Base-by-base conservation (phyloP, 2,888 invertebrate genomes). In the Cantharis nigra region DNA sequence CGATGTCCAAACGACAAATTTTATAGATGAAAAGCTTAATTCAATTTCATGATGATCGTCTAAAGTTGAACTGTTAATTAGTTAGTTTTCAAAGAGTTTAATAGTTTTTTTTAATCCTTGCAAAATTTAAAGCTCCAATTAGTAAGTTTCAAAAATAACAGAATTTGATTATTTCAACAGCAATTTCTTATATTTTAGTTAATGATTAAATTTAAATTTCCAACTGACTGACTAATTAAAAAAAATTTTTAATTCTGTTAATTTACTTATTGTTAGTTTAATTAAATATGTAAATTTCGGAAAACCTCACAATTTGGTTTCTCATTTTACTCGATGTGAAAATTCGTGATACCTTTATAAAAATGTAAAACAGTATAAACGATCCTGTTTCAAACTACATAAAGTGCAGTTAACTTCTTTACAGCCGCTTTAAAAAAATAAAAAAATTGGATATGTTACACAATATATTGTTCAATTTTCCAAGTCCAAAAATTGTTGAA, bases 1-100 rank as follows among this genome's bases (percentile, higher is more conserved):
- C 65, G 13, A 64, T 23, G 49, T 49, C 49, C 49, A 49, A 67
- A 26, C 26, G 65, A 67, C 65, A 67, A n/a, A 67, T 67, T 67
- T 67, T 67, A 67, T 67, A 67, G 65, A 67, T 67, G 65, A 67
- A 67, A n/a, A 20, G 26, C 23, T n/a, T n/a, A 67, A 67, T 67
- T 67, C 23, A 67, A 67, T 67, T 67, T 67, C 7, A 67, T n/a
- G 49, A 49, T 49, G 49, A 49, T 49, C n/a, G 49, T n/a, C 49
- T n/a, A 4, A 49, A 49, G n/a, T n/a, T 49, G n/a, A 49, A 49
- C 49, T n/a, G n/a, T 49, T 49, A 49, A 49, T 49, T 49, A 49
- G 49, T 7, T n/a, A 49, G 7, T 49, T 49, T n/a, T 49, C n/a
- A 49, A 49, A 49, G n/a, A 49, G 49, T 49, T 49, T 2, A 18